Evolutionary conservation across 2,797 vertebrate species (phyloP).

Genomic region (Pantherophis alleghaniensis): DNA sequence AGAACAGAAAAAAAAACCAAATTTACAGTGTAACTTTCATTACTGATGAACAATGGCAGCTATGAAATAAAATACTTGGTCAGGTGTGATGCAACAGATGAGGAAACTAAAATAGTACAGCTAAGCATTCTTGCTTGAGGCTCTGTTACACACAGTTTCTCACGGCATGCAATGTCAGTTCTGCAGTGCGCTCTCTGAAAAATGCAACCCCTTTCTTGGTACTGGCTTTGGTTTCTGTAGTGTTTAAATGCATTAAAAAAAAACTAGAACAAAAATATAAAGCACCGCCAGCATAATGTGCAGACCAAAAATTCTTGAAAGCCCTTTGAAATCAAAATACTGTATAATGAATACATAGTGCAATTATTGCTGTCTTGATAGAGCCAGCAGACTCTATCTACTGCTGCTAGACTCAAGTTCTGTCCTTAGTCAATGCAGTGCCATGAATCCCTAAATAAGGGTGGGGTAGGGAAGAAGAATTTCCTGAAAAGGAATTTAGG

Average conservation of each 20-base stretch:
- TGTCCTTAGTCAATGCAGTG: neutral
- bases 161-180: constrained; percentile 30
- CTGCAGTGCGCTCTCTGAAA: neutral
- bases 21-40: constrained; percentile 53
- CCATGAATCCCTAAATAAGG: neutral
- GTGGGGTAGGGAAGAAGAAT: neutral
- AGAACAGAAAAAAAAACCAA: constrained; percentile 23
- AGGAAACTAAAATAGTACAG: constrained; percentile 63
- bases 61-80: constrained; percentile 60
- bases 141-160: constrained; percentile 53
- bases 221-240: constrained; percentile 5
- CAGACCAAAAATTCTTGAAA: neutral
- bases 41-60: constrained; percentile 67
- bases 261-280: no score
- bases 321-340: neutral
- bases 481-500: neutral
- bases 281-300: neutral
- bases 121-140: constrained; percentile 49
- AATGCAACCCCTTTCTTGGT: constrained; percentile 27
- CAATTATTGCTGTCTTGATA: neutral
- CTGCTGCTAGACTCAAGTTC: neutral
- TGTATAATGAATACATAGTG: neutral
- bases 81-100: constrained; percentile 69
- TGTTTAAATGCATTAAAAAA: neutral
- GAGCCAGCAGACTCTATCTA: neutral